Conservation (phyloP, 2,888 invertebrate genomes). For the Papilio elwesi region DNA sequence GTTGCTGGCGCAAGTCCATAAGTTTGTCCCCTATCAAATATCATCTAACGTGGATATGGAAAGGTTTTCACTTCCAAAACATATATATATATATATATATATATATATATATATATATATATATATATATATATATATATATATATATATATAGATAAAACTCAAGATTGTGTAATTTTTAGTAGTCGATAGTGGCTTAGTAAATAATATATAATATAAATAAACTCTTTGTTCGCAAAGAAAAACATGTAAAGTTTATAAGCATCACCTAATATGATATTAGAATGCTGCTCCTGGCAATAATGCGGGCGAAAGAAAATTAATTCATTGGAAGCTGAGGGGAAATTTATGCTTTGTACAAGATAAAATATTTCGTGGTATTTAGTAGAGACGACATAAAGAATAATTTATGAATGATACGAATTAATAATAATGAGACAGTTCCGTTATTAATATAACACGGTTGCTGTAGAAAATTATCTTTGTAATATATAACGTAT, state of each 20-base stretch:
- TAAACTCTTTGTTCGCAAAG: not conserved
- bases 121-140: too few species aligned
- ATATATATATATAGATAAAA: too few species aligned
- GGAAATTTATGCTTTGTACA: constrained; percentile 5
- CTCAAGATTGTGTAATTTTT: not conserved
- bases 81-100: too few species aligned
- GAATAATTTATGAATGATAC: constrained; percentile 21
- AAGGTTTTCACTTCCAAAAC: too few species aligned
- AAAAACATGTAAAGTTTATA: constrained; percentile 1
- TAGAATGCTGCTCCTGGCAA: constrained; percentile 8
- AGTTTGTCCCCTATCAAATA: too few species aligned
- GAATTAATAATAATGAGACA: constrained; percentile 20
- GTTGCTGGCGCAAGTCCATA: too few species aligned
- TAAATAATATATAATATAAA: not conserved
- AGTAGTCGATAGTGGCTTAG: not conserved
- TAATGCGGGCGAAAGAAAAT: constrained; percentile 16
- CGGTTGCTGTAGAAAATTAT: constrained; percentile 1
- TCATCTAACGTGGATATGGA: too few species aligned
- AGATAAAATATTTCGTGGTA: constrained; percentile 20
- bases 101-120: too few species aligned
- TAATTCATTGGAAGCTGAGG: constrained; percentile 17
- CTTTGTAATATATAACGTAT: not conserved
- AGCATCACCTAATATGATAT: constrained; percentile 3
- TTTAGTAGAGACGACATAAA: constrained; percentile 15
- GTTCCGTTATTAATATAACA: constrained; percentile 11